Base-by-base conservation (phyloP, 53 echinoderm and acorn worm species). In the Echinometra lucunter region DNA sequence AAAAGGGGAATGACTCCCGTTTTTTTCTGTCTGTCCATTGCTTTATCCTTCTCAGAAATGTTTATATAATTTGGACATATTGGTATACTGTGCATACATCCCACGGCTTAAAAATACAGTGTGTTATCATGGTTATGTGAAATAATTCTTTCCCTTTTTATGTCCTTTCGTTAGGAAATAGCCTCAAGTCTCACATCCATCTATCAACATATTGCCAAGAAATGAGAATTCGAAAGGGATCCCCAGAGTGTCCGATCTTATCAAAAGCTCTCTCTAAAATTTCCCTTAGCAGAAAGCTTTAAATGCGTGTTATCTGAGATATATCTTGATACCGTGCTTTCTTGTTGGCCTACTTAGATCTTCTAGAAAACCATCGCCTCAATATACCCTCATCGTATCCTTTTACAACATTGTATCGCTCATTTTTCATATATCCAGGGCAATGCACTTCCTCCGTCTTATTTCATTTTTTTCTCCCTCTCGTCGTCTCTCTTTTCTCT, bases 321-420 rank as follows among this genome's bases (percentile, higher is more conserved):
- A 57, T 60, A 60, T 89, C 60, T 60, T 17, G 16, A 57, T 25
- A 40, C 89, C 57, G 7, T 27, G 58, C 89, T 89, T 89, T 89
- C 58, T 89, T 89, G 89, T 60, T 58, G 89, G 60, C 89, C 89
- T 60, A 89, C 89, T 58, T 89, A 63, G 28, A 37, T 37, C 89
- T 85, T 85, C 85, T 42, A 78, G 35, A 88, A 55, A 49, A 13
- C 56, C 56, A 88, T 55, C 55, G 49, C 56, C 56, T 49, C 63
- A 38, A 2, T 45, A 38, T 40, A 38, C 60, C 28, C 57, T 57
- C 21, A 37, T 37, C 89, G 60, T 89, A 89, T 89, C 89, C 23
- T 40, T 89, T 89, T 89, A 89, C 89, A 89, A 89, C 37, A 89
- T n/a, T 89, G 89, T 60, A 19, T 89, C 18, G 89, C 63, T 60